A percentile compares a stretch with the other conserved stretches of the same genome.
phyloP scores from a whole-genome alignment of 1,140 invertebrate species.

The Battus philenor region DNA sequence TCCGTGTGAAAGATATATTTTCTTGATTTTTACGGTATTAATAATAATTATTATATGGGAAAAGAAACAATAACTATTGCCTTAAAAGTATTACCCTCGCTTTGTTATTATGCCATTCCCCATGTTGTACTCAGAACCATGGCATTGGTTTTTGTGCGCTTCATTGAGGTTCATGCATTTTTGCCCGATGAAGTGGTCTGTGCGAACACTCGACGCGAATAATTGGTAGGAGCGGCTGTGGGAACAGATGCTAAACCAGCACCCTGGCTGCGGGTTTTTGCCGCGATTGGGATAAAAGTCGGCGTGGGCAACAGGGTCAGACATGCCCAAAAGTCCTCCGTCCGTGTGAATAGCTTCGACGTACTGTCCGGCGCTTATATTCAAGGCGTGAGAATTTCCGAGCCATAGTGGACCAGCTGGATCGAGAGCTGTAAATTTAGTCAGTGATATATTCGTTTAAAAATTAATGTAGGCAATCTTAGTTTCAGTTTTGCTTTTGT shows the following conservation, averaged over 20 bases:
- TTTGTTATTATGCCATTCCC: conserved; percentile 41
- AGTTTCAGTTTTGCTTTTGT: too few species aligned
- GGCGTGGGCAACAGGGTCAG: conserved; percentile 49
- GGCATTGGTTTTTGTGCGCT: conserved; percentile 35
- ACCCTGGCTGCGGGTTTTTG: conserved; percentile 80
- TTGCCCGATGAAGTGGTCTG: conserved; percentile 56
- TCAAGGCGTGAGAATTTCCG: conserved; percentile 33
- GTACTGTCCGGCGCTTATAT: conserved; percentile 72
- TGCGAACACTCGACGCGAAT: conserved; percentile 74
- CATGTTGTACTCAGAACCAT: conserved; percentile 40
- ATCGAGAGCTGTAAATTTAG: conserved; percentile 77
- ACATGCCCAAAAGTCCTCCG: conserved; percentile 61
- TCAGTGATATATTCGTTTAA: neutral
- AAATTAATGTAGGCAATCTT: too few species aligned
- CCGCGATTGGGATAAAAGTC: conserved; percentile 80
- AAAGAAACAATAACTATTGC: neutral
- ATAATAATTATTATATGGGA: neutral
- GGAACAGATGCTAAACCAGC: conserved; percentile 69
- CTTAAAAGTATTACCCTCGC: conserved; percentile 28
- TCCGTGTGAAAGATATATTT: neutral
- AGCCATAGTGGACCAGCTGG: conserved; percentile 78
- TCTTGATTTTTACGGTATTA: neutral
- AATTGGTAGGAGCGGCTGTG: conserved; percentile 73
- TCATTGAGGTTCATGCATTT: conserved; percentile 45
- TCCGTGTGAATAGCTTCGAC: conserved; percentile 81